phyloP scores from a whole-genome alignment of 2,888 invertebrate species.

The Cataglyphis cursor region DNA sequence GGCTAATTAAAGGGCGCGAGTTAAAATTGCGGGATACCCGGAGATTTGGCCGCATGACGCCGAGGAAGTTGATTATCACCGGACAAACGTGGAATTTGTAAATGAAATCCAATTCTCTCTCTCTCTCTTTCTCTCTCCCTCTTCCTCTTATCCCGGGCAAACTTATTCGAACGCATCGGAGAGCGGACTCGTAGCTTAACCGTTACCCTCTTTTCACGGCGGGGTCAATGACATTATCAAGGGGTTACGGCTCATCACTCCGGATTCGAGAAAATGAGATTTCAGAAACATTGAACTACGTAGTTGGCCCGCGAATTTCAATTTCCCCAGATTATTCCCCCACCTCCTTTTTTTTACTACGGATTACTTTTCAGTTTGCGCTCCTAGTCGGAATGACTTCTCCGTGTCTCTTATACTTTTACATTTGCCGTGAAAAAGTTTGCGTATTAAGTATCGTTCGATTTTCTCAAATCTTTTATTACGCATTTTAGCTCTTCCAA shows the following conservation, averaged over 20 bases:
- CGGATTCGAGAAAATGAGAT: slow-evolving; percentile 41
- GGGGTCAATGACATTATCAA: slow-evolving; percentile 38
- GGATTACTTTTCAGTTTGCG: slow-evolving; percentile 24
- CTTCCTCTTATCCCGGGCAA: neutral
- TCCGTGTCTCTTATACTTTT: neutral
- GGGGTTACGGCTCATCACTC: slow-evolving; percentile 30
- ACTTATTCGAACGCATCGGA: neutral
- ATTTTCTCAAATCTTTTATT: neutral
- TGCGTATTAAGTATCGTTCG: neutral
- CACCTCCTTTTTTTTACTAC: neutral
- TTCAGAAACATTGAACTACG: slow-evolving; percentile 32
- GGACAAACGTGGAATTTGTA: slow-evolving; percentile 53
- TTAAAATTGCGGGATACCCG: slow-evolving; percentile 53
- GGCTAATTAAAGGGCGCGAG: slow-evolving; percentile 34
- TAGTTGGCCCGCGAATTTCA: slow-evolving; percentile 16
- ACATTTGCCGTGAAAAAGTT: neutral
- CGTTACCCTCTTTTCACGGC: slow-evolving; percentile 1
- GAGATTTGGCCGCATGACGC: slow-evolving; percentile 63
- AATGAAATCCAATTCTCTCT: slow-evolving; percentile 10
- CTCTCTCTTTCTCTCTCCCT: too few species aligned
- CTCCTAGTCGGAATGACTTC: neutral
- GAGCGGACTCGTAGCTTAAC: neutral
- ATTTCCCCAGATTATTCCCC: slow-evolving; percentile 26
- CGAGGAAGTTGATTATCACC: slow-evolving; percentile 59
- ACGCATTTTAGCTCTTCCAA: neutral